Evolutionary conservation across 2,113 vertebrate genomes (phyloP).

Genomic region (Burhinus bistriatus): DNA sequence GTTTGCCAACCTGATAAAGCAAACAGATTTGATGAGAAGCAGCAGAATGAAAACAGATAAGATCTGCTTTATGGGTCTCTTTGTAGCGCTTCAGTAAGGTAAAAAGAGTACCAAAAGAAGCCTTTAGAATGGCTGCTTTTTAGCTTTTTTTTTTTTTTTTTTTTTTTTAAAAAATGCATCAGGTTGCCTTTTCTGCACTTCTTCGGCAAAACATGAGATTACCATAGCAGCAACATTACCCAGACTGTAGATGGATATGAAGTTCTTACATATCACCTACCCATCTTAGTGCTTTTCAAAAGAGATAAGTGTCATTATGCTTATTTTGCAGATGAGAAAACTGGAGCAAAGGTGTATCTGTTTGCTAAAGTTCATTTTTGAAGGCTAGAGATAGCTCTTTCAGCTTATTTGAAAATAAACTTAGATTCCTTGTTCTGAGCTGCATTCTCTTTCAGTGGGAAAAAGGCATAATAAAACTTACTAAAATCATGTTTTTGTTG

Average conservation of each 20-base stretch:
- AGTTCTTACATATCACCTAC: neutral
- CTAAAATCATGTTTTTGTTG: neutral
- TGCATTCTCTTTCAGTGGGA: neutral
- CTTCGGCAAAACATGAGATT: neutral
- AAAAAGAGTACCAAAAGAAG: neutral
- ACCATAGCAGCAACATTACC: neutral
- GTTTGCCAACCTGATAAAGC: constrained; percentile 12
- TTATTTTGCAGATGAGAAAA: neutral
- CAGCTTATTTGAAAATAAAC: neutral
- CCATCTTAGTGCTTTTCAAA: neutral
- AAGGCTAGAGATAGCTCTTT: neutral
- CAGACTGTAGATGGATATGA: neutral
- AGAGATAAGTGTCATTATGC: neutral
- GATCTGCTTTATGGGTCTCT: neutral
- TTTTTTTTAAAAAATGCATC: neutral
- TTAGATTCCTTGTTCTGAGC: neutral
- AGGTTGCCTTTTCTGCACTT: neutral
- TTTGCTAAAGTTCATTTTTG: neutral
- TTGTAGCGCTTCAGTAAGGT: neutral
- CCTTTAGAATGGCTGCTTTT: neutral
- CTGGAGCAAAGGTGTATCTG: neutral
- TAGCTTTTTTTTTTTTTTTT: no score
- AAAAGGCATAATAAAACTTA: neutral
- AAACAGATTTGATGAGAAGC: constrained; percentile 22
- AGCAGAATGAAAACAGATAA: constrained; percentile 31